Base-by-base conservation (phyloP, 2,888 invertebrate genomes). In the Cryptocephalus primarius region DNA sequence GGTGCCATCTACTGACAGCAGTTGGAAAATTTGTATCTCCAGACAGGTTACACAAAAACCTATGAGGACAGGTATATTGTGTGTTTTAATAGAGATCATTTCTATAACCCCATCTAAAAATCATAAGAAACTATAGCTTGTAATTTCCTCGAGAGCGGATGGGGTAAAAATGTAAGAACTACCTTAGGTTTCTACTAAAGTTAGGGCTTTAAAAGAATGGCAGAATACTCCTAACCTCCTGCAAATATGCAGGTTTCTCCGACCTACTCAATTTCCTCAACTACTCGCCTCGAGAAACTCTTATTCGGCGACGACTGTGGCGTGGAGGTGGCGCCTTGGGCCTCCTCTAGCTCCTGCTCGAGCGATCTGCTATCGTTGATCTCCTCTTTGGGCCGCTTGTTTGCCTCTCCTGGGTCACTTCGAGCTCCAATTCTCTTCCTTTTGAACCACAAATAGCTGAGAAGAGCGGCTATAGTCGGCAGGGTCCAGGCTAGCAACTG, bases 1-100 rank as follows among this genome's bases (percentile, higher is more conserved):
- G 6, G 6, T 6, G 22, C 22, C 22, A 22, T 22, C 22, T 22
- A 22, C 22, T 22, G 2, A n/a, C n/a, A 22, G 2, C 22, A 22
- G 22, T 2, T 22, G 22, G 22, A 22, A 22, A 4, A 22, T 22
- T 22, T 93, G 69, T 95, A 94, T 36, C 67, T 88, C 67, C 94
- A 95, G 62, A 83, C 85, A 4, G 86, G 81, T 60, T 85, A 85
- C 8, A 85, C 80, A 66, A 90, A 90, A 53, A 82, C 90, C 91
- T 91, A 63, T 91, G 41, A 40, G 32, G 40, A 34, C 36, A 34
- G 10, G 45, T 44, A 43, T 39, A 46, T 46, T 47, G 51, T 54
- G 52, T 47, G 60, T 76, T 60, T 60, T 60, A 52, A 60, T 56
- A 59, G 54, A 60, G 60, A 56, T 33, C 1, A 47, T 41, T 52